Conservation (phyloP, 2,888 invertebrate genomes). For the Pinctada fucata region DNA sequence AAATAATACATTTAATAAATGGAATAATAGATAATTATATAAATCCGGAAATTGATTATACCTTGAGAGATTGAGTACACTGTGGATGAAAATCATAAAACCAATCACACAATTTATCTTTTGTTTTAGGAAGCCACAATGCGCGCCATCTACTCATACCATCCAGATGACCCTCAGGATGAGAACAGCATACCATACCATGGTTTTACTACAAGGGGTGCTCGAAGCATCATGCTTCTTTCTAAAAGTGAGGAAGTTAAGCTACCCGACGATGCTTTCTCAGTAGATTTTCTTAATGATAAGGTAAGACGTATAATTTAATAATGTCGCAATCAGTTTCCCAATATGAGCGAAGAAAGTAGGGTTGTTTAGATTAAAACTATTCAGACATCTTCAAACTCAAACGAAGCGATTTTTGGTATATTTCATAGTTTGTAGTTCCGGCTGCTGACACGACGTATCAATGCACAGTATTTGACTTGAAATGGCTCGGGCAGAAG, state of each 20-base stretch:
- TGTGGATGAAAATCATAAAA: too few relatives aligned
- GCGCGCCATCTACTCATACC: too few relatives aligned
- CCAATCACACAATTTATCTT: too few relatives aligned
- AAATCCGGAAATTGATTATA: too few relatives aligned
- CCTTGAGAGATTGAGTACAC: too few relatives aligned
- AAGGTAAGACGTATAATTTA: background rate
- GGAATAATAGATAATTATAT: too few relatives aligned
- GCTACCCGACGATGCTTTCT: background rate
- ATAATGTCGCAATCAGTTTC: background rate
- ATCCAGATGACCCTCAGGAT: constrained; percentile 42
- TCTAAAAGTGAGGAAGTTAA: background rate
- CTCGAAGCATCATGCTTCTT: constrained; percentile 43
- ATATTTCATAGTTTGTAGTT: constrained; percentile 43
- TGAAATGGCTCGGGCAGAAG: constrained; percentile 48
- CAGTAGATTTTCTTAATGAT: background rate
- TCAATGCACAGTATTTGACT: constrained; percentile 45
- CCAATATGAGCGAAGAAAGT: too few relatives aligned
- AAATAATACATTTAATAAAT: too few relatives aligned
- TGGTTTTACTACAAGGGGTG: constrained; percentile 43
- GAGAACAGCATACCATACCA: constrained; percentile 49
- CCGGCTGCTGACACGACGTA: constrained; percentile 52
- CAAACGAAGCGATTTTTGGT: background rate
- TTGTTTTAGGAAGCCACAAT: too few relatives aligned
- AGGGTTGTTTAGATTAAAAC: too few relatives aligned
- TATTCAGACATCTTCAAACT: too few relatives aligned